Evolutionary conservation across 2,113 vertebrate genomes (phyloP).

Genomic region (Solea solea): DNA sequence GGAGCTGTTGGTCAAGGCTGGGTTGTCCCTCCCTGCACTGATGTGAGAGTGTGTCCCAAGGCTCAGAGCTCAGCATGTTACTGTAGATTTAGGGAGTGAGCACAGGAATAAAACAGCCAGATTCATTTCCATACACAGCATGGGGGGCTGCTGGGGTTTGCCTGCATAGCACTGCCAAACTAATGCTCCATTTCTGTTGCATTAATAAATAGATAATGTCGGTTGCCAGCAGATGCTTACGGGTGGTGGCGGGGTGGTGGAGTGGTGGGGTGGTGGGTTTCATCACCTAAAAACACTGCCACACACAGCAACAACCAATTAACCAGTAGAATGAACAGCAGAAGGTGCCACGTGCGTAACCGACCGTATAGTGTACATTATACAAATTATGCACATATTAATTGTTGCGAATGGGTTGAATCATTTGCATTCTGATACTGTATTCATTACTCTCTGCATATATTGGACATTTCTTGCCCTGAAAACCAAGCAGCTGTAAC

Average conservation of each 20-base stretch:
- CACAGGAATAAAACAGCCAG: conserved; percentile 43
- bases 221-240: conserved; percentile 60
- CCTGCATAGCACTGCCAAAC: conserved; percentile 53
- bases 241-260: conserved; percentile 27
- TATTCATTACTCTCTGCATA: too few relatives aligned
- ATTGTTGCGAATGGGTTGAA: too few relatives aligned
- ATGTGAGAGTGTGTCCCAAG: conserved; percentile 41
- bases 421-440: too few relatives aligned
- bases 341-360: neutral
- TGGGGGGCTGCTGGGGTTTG: conserved; percentile 42
- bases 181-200: conserved; percentile 63
- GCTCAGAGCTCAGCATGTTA: conserved; percentile 38
- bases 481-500: too few relatives aligned
- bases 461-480: too few relatives aligned
- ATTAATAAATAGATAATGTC: conserved; percentile 76
- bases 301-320: conserved; percentile 14
- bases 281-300: conserved; percentile 31
- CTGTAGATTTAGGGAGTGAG: conserved; percentile 31
- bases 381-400: too few relatives aligned
- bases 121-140: conserved; percentile 75
- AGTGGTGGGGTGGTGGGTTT: conserved; percentile 38
- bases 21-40: conserved; percentile 1
- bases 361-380: neutral
- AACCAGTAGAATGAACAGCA: conserved; percentile 11
- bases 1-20: conserved; percentile 3